A percentile compares a stretch with the other conserved stretches of the same genome.
Evolutionary conservation across 2,888 invertebrate species (phyloP).

Genomic region (Xestia sexstrigata): DNA sequence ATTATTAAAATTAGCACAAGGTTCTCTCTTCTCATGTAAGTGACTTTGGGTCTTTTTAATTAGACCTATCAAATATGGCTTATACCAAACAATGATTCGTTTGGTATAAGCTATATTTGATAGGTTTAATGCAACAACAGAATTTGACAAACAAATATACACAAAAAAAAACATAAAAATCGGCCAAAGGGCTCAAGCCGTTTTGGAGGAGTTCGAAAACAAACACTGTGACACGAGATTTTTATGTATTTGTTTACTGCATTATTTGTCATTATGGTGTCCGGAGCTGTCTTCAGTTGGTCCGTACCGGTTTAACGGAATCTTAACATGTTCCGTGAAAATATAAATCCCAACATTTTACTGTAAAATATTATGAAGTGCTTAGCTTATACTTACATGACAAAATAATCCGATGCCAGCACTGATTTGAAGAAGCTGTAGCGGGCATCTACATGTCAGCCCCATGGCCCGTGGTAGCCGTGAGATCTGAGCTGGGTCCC

Average conservation of each 20-base stretch:
- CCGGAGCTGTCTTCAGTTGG: neutral
- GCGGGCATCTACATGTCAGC: constrained; percentile 15
- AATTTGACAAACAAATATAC: too few species aligned
- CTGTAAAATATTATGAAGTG: neutral
- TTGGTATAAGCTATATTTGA: too few species aligned
- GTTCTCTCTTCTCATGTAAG: too few species aligned
- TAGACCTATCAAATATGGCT: too few species aligned
- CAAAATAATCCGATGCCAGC: neutral
- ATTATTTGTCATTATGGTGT: neutral
- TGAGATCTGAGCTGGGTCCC: neutral
- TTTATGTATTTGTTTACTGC: neutral
- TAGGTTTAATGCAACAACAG: too few species aligned
- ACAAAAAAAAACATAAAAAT: too few species aligned
- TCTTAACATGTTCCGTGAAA: neutral
- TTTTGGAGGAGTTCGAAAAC: too few species aligned
- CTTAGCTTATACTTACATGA: constrained; percentile 6
- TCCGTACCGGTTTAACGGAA: neutral
- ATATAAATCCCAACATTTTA: neutral
- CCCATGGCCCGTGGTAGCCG: neutral
- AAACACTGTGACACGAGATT: too few species aligned
- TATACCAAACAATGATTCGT: too few species aligned
- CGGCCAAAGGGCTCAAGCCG: too few species aligned
- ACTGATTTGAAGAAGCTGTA: neutral
- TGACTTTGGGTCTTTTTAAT: too few species aligned
- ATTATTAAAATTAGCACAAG: too few species aligned